Base-by-base conservation (phyloP, 2,113 vertebrate species). In the Sebastes fasciatus region DNA sequence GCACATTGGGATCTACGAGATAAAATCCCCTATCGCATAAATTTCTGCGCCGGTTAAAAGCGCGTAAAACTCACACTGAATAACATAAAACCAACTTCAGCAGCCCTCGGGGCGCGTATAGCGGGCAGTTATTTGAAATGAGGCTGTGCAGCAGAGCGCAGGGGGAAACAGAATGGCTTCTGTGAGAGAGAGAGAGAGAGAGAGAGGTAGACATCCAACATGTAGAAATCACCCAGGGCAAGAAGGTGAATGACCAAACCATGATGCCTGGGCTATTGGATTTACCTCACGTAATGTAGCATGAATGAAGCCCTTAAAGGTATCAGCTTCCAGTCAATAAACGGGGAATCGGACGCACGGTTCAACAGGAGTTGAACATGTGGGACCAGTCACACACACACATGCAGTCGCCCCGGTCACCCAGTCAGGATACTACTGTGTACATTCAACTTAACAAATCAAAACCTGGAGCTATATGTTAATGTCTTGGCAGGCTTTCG, bases 321-420 rank as follows among this genome's bases (percentile, higher is more conserved):
- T 91, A 89, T 95, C 94, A 13, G 86, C 64, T 93, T 92, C 81
- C 87, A 93, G 88, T 91, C 93, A 92, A 93, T 94, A 94, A 94
- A 95, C 91, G 86, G 67, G 48, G 86, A 84, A 91, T 90, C 77
- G 82, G 88, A 79, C 82, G 49, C 81, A 70, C 49, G 89, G 90
- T 92, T 93, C 94, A 94, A 79, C 63, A 9, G 80, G 86, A 94
- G 94, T 92, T 92, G 89, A 94, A 91, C 87, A 92, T 90, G 86
- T 92, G 90, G 91, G 86, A 71, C 81, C 77, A 88, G 80, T 83
- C 82, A 60, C 76, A 74, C 85, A 64, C 74, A 63, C 81, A 60
- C 79, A 80, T n/a, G 34, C 65, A 60, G 16, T 26, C 43, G 62
- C 74, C 76, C 65, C 64, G 34, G 77, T 76, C 82, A 81, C 54